Conservation (phyloP, 1,140 invertebrate species). For the Aphis craccivora region DNA sequence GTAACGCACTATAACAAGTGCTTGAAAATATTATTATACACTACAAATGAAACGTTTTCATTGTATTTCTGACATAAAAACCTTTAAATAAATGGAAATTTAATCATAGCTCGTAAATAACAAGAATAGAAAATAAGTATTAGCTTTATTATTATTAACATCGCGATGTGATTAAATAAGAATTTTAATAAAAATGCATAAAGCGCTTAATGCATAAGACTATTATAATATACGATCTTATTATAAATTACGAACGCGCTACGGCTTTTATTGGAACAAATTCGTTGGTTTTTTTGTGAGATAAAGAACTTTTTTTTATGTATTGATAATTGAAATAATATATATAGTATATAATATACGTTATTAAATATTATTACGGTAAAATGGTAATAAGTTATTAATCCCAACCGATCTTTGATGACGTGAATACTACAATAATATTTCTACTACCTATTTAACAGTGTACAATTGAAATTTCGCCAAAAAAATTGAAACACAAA, state of each 20-base stretch:
- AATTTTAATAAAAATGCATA: background rate
- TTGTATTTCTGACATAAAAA: background rate
- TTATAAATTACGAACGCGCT: background rate
- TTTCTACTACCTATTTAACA: background rate
- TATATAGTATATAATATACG: background rate
- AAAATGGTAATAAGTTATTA: background rate
- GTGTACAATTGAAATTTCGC: background rate
- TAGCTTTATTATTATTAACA: constrained; percentile 11
- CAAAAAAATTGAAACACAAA: background rate
- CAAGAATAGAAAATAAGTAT: background rate
- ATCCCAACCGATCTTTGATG: background rate
- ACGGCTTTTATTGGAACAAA: background rate
- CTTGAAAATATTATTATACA: background rate
- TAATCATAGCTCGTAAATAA: constrained; percentile 6
- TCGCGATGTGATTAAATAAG: background rate
- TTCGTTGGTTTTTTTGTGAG: background rate
- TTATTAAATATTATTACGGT: background rate
- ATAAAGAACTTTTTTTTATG: background rate
- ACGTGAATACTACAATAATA: background rate
- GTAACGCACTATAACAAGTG: background rate
- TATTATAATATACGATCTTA: background rate
- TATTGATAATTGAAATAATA: background rate
- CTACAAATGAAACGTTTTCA: background rate
- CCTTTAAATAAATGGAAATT: constrained; percentile 3
- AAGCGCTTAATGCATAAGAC: background rate